Conservation (phyloP, 2,888 invertebrate species). For the Caenorhabditis sp. region DNA sequence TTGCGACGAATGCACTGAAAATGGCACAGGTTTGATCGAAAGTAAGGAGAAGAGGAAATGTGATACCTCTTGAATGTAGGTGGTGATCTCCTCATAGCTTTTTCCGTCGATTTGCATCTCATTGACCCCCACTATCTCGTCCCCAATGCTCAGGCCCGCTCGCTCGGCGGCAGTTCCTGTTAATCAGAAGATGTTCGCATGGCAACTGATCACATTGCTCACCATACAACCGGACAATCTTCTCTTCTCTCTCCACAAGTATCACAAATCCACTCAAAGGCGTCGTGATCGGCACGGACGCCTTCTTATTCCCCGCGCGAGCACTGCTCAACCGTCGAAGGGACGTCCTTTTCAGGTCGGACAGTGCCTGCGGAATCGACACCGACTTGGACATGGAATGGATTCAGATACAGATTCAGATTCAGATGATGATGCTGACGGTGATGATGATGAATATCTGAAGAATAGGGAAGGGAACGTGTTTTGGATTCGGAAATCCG, state of each 20-base stretch:
- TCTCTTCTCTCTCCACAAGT: conserved; percentile 56
- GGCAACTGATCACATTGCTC: too few species aligned
- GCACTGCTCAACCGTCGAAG: conserved; percentile 58
- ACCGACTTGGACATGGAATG: conserved; percentile 61
- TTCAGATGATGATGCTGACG: too few species aligned
- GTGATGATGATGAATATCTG: background rate
- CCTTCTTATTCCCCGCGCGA: conserved; percentile 13
- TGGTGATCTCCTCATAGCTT: conserved; percentile 91
- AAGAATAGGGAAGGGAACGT: background rate
- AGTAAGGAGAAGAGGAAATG: too few species aligned
- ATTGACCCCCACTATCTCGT: conserved; percentile 97
- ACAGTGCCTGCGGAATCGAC: conserved; percentile 65
- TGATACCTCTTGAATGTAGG: conserved; percentile 95
- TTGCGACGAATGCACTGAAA: conserved; percentile 95
- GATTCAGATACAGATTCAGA: background rate
- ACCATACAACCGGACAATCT: conserved; percentile 57
- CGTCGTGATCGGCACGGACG: conserved; percentile 26
- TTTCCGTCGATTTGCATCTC: conserved; percentile 92
- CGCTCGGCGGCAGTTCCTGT: conserved; percentile 92
- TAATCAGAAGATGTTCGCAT: conserved; percentile 7
- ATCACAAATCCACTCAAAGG: conserved; percentile 67
- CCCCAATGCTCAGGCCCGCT: conserved; percentile 92
- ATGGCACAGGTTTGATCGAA: too few species aligned
- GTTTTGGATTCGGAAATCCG: background rate
- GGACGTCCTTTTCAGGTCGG: conserved; percentile 60